A percentile compares a stretch with the other conserved stretches of the same genome.
phyloP scores from a whole-genome alignment of 2,888 invertebrate species.

The Limulus polyphemus region DNA sequence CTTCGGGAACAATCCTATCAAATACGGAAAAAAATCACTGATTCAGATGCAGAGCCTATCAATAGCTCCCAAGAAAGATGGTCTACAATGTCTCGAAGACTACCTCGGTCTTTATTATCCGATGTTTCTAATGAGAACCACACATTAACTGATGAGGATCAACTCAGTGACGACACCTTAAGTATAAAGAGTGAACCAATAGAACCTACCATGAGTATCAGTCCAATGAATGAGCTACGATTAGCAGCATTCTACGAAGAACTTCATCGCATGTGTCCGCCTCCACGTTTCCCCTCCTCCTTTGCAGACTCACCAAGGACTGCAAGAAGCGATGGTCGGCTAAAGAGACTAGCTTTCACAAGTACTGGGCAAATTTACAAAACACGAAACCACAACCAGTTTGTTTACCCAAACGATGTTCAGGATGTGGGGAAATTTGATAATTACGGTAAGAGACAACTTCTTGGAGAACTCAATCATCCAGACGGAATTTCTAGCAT shows the following conservation, averaged over 20 bases:
- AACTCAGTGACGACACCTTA: conserved; percentile 38
- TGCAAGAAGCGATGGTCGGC: too few species aligned
- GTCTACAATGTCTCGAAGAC: conserved; percentile 7
- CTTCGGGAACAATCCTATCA: conserved; percentile 3
- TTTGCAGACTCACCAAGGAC: too few species aligned
- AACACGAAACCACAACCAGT: too few species aligned
- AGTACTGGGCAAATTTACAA: too few species aligned
- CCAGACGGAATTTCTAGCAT: conserved; percentile 90
- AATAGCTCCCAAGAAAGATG: too few species aligned
- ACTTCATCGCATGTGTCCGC: conserved; percentile 12
- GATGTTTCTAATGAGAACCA: too few species aligned
- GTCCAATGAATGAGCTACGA: conserved; percentile 23
- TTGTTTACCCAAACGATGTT: too few species aligned
- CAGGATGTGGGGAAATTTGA: too few species aligned
- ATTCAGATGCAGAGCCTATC: neutral
- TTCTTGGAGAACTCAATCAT: conserved; percentile 44
- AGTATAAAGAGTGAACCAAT: conserved; percentile 22
- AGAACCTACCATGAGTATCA: conserved; percentile 19
- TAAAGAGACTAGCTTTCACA: too few species aligned
- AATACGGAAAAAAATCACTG: conserved; percentile 4
- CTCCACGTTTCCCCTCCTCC: conserved; percentile 12
- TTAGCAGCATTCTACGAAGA: conserved; percentile 22
- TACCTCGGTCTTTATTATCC: conserved; percentile 15
- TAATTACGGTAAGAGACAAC: too few species aligned
- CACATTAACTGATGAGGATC: conserved; percentile 31